Evolutionary conservation across 2,113 vertebrate species (phyloP).

Genomic region (Camarhynchus parvulus): DNA sequence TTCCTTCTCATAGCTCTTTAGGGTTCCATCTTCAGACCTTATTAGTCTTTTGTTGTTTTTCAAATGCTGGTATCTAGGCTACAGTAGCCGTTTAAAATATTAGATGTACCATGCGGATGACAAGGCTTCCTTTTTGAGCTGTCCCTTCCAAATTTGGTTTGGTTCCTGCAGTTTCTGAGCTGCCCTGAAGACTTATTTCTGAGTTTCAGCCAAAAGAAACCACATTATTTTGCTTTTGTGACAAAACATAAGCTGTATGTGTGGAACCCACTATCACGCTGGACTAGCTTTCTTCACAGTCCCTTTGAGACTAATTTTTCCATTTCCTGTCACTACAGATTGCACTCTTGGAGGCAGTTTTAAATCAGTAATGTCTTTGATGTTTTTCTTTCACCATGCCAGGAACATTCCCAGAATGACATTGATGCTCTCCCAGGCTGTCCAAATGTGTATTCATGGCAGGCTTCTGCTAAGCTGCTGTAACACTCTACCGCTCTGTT

Average conservation of each 20-base stretch:
- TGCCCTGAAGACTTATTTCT: constrained; percentile 30
- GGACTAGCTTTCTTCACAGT: constrained; percentile 51
- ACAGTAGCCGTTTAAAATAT: constrained; percentile 51
- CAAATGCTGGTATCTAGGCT: constrained; percentile 43
- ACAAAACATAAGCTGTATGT: constrained; percentile 12
- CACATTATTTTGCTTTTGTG: constrained; percentile 16
- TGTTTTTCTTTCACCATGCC: constrained; percentile 68
- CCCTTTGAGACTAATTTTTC: constrained; percentile 67
- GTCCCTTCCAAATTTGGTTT: constrained; percentile 25
- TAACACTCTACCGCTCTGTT: background rate
- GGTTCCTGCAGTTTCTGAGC: constrained; percentile 28
- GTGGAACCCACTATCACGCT: background rate
- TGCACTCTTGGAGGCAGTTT: constrained; percentile 68
- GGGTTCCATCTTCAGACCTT: constrained; percentile 31
- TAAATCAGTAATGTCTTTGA: constrained; percentile 72
- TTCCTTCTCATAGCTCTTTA: background rate
- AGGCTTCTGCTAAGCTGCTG: constrained; percentile 53
- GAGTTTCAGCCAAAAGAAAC: constrained; percentile 44
- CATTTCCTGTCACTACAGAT: constrained; percentile 74
- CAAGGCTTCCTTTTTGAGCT: constrained; percentile 52
- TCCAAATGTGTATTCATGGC: constrained; percentile 69
- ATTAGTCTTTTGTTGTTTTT: constrained; percentile 54
- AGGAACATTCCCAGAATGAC: constrained; percentile 71
- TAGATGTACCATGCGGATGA: constrained; percentile 32
- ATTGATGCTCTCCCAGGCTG: constrained; percentile 65